These are phyloP conservation scores for Steinernema carpocapsae DNA, from an alignment of 2,888 invertebrate species.

Conservation along the genomic window DNA sequence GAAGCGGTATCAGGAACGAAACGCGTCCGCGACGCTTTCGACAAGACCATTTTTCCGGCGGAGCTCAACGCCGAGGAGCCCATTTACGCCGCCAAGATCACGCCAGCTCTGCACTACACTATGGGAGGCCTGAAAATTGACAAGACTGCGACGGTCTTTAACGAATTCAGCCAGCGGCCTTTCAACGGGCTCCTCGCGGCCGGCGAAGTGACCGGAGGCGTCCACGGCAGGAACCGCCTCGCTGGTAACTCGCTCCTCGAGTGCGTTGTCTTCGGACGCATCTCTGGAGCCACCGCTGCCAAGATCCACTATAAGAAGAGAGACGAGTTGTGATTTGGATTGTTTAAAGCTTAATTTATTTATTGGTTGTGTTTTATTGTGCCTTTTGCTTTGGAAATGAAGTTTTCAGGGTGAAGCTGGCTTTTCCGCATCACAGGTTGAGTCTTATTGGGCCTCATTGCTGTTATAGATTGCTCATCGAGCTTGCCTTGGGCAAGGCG, in stretches of 20 bases:
- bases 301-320: slow-evolving; percentile 45
- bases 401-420: too few relatives aligned
- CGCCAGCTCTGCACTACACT: slow-evolving; percentile 67
- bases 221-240: slow-evolving; percentile 67
- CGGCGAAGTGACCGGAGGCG: slow-evolving; percentile 69
- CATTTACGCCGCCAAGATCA: slow-evolving; percentile 64
- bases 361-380: slow-evolving; percentile 11
- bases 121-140: slow-evolving; percentile 69
- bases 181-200: slow-evolving; percentile 67
- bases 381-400: slow-evolving; percentile 20
- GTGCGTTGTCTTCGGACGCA: slow-evolving; percentile 68
- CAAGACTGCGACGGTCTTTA: slow-evolving; percentile 49
- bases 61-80: slow-evolving; percentile 51
- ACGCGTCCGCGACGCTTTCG: slow-evolving; percentile 48
- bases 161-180: slow-evolving; percentile 58
- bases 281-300: slow-evolving; percentile 62
- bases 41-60: slow-evolving; percentile 59
- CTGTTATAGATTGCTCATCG: too few relatives aligned
- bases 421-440: too few relatives aligned
- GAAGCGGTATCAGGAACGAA: slow-evolving; percentile 34
- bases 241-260: slow-evolving; percentile 69
- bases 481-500: too few relatives aligned
- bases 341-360: background rate
- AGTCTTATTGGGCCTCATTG: too few relatives aligned
- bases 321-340: slow-evolving; percentile 42